Base-by-base conservation (phyloP, 2,888 invertebrate genomes). In the Petrolisthes cinctipes region DNA sequence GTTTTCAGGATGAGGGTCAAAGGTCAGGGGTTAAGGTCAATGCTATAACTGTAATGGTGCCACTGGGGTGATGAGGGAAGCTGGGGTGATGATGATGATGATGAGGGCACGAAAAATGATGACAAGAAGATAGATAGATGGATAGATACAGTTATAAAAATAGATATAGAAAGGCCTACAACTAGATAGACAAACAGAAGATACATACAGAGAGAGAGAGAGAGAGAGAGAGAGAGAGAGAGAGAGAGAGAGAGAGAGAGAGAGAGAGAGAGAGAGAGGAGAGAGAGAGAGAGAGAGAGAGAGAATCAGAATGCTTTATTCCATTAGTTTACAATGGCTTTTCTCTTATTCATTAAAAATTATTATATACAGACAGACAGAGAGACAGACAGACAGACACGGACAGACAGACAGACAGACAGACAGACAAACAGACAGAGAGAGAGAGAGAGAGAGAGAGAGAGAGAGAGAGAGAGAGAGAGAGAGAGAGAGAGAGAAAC, bases 281-380 rank as follows among this genome's bases (percentile, higher is more conserved):
- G 76, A 76, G 76, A 23, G 76, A 76, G 76, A 76, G 76, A 76
- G 76, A 76, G 76, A 76, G 76, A 76, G 76, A 76, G 76, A 76
- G 76, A 76, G 76, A 76, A 23, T 20, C 20, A 76, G 76, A 76
- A 23, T 20, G 23, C 17, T n/a, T n/a, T n/a, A n/a, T n/a, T n/a
- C n/a, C n/a, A n/a, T n/a, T n/a, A n/a, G n/a, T n/a, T n/a, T n/a
- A n/a, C n/a, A n/a, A n/a, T n/a, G n/a, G n/a, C n/a, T n/a, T n/a
- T n/a, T n/a, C n/a, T n/a, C n/a, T n/a, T n/a, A n/a, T n/a, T n/a
- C n/a, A n/a, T n/a, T n/a, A n/a, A 23, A 76, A 4, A 76, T 4
- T 20, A 14, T 3, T 14, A 11, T 14, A 76, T 3, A 23, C 14
- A 76, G 7, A 9, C 3, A 23, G 23, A 76, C 4, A 20, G 7